Evolutionary conservation across 2,888 invertebrate genomes (phyloP).

Genomic region (Erebia palarica): DNA sequence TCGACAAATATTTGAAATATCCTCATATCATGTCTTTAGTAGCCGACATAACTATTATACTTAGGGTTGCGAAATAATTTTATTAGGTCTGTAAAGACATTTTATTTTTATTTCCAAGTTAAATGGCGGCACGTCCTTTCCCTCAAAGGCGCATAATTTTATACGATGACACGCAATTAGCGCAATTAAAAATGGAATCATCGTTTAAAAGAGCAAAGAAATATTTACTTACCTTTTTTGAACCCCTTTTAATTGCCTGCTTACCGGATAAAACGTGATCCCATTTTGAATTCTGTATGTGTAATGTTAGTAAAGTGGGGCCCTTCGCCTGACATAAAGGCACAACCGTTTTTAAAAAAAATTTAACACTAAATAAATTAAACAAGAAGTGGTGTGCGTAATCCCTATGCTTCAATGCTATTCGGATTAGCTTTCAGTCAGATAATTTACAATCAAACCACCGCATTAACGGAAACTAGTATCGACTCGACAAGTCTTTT

Average conservation of each 20-base stretch:
- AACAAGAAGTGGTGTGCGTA: too few relatives aligned
- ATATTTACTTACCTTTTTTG: conserved; percentile 23
- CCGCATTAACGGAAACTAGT: too few relatives aligned
- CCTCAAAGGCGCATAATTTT: conserved; percentile 32
- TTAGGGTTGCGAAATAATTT: background rate
- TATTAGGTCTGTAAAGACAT: background rate
- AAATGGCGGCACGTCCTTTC: conserved; percentile 21
- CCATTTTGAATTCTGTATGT: conserved; percentile 17
- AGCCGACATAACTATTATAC: background rate
- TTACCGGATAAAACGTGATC: conserved; percentile 28
- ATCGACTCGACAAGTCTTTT: too few relatives aligned
- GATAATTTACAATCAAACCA: too few relatives aligned
- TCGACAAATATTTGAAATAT: background rate
- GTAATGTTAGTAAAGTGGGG: conserved; percentile 8
- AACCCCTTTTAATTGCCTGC: conserved; percentile 30
- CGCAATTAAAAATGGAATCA: conserved; percentile 32
- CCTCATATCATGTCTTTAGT: background rate
- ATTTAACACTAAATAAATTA: background rate
- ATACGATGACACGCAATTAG: conserved; percentile 31
- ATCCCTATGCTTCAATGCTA: too few relatives aligned
- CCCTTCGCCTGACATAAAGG: background rate
- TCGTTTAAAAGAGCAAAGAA: conserved; percentile 30
- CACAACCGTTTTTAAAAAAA: background rate
- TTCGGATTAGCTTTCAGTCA: too few relatives aligned
- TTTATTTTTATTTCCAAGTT: conserved; percentile 8